A percentile compares a stretch with the other conserved stretches of the same genome.
Conservation (phyloP, 2,888 invertebrate genomes). For the Automeris io region DNA sequence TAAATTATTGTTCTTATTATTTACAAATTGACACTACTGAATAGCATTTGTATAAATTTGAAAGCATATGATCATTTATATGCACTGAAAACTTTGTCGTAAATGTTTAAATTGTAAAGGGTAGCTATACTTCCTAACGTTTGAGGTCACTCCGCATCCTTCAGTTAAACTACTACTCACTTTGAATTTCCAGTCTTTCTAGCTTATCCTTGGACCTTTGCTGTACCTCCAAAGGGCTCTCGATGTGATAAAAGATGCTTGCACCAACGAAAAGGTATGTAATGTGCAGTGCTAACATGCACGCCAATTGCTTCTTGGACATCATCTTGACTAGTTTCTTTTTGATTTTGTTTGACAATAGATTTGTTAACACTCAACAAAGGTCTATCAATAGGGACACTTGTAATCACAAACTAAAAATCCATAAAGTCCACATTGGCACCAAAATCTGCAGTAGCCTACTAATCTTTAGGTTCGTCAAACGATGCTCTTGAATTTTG, state of each 20-base stretch:
- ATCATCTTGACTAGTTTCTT: slow-evolving; percentile 77
- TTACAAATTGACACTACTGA: not conserved
- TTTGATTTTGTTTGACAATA: slow-evolving; percentile 12
- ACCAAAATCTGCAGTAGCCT: slow-evolving; percentile 28
- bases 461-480: slow-evolving; percentile 31
- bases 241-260: slow-evolving; percentile 90
- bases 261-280: slow-evolving; percentile 88
- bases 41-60: not conserved
- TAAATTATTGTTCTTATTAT: no score
- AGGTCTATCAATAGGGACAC: slow-evolving; percentile 25
- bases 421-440: slow-evolving; percentile 45
- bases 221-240: slow-evolving; percentile 82
- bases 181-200: slow-evolving; percentile 82
- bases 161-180: slow-evolving; percentile 65
- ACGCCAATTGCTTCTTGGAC: slow-evolving; percentile 88
- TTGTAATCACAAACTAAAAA: slow-evolving; percentile 37
- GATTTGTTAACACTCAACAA: slow-evolving; percentile 30
- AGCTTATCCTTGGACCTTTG: slow-evolving; percentile 75
- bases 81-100: not conserved
- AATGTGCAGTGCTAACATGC: slow-evolving; percentile 84
- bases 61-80: not conserved
- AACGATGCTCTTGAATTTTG: slow-evolving; percentile 29
- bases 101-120: not conserved
- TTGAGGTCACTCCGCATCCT: not conserved
- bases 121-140: not conserved